These are phyloP conservation scores for Dromococcyx pavoninus DNA, from an alignment of 2,797 vertebrate species.

Conservation along the genomic window DNA sequence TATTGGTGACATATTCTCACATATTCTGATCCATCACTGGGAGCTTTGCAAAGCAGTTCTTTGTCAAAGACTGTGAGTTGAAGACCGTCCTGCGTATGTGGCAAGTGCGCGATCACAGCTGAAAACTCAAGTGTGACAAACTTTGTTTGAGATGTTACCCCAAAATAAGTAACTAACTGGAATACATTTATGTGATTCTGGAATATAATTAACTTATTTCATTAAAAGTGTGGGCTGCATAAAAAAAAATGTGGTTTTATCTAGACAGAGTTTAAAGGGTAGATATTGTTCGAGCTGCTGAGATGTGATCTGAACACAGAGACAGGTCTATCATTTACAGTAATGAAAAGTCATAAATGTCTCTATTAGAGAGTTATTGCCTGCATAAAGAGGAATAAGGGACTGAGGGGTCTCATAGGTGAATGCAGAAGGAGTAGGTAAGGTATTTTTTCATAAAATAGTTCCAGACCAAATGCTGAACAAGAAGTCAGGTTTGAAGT, in stretches of 20 bases:
- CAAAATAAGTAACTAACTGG: background rate
- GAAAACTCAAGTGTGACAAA: background rate
- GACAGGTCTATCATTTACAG: background rate
- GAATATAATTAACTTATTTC: background rate
- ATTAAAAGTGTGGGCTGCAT: background rate
- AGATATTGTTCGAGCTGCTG: background rate
- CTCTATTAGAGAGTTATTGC: background rate
- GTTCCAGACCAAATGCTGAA: background rate
- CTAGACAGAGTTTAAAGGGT: background rate
- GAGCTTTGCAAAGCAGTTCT: background rate
- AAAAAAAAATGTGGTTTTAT: background rate
- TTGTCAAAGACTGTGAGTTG: background rate
- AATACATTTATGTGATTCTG: background rate
- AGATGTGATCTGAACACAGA: background rate
- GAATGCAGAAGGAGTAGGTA: background rate
- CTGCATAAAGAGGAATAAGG: background rate
- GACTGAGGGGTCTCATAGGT: background rate
- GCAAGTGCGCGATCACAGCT: background rate
- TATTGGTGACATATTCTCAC: background rate
- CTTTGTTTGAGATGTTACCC: background rate
- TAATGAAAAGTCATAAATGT: slow-evolving; percentile 29
- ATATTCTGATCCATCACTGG: background rate
- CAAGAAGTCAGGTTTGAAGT: background rate
- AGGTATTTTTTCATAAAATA: background rate
- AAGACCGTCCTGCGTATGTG: background rate